Evolutionary conservation across 2,113 vertebrate species (phyloP).

Genomic region (Cynocephalus volans): DNA sequence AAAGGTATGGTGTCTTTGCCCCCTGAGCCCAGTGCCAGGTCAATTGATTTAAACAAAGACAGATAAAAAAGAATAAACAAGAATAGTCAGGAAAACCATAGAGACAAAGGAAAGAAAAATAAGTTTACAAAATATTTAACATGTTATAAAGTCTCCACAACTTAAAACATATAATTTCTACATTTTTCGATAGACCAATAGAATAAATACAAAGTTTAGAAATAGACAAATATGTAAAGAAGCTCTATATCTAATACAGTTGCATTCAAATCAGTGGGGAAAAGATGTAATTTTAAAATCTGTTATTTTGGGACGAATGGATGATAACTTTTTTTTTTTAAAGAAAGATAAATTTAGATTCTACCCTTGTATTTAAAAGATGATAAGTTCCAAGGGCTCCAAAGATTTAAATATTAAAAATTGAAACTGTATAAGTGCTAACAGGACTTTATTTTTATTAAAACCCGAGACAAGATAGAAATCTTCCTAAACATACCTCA

Average conservation of each 20-base stretch:
- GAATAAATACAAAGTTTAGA: not conserved
- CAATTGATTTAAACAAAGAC: not conserved
- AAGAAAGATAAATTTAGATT: not conserved
- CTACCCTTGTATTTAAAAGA: not conserved
- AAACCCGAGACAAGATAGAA: not conserved
- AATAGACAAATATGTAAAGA: not conserved
- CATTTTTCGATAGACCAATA: not conserved
- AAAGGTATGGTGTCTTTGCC: not conserved
- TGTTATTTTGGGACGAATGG: not conserved
- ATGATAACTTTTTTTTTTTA: not conserved
- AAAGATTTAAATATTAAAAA: constrained; percentile 19
- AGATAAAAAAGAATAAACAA: not conserved
- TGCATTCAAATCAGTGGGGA: not conserved
- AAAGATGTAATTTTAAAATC: not conserved
- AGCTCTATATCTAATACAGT: not conserved
- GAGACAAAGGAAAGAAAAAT: not conserved
- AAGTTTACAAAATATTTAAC: not conserved
- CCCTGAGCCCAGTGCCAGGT: not conserved
- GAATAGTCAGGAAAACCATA: not conserved
- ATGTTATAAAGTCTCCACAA: not conserved
- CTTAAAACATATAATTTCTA: not conserved
- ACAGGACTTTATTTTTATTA: not conserved
- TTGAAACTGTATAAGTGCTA: not conserved
- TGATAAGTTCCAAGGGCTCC: not conserved
- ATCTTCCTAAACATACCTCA: not conserved